These are phyloP conservation scores for Idaea dimidiata DNA, from an alignment of 2,888 invertebrate genomes.

Conservation along the genomic window DNA sequence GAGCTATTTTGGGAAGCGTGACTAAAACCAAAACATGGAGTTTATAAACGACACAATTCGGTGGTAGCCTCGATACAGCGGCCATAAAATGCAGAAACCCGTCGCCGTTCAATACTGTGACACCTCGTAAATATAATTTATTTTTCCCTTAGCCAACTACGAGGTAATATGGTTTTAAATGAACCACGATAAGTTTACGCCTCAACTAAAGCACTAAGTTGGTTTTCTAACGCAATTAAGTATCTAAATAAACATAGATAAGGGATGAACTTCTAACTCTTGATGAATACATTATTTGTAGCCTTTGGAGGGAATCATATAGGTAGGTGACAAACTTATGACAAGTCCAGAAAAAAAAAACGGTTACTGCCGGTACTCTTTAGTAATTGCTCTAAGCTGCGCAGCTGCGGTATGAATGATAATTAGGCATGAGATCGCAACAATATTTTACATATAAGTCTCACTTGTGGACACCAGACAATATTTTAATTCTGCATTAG, in stretches of 20 bases:
- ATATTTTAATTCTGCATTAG: too few relatives aligned
- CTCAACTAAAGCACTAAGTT: background rate
- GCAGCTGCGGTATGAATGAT: too few relatives aligned
- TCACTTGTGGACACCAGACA: too few relatives aligned
- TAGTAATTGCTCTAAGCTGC: too few relatives aligned
- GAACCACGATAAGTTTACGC: background rate
- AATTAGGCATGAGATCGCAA: too few relatives aligned
- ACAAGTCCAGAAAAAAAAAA: too few relatives aligned
- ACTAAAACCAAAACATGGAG: slow-evolving; percentile 65
- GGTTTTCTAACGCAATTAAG: background rate
- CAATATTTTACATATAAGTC: too few relatives aligned
- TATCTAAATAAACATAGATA: background rate
- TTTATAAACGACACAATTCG: slow-evolving; percentile 56
- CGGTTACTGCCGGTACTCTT: too few relatives aligned
- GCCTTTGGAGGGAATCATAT: too few relatives aligned
- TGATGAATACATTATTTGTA: too few relatives aligned
- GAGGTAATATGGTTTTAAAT: slow-evolving; percentile 10
- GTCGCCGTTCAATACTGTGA: slow-evolving; percentile 47
- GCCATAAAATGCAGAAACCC: slow-evolving; percentile 48
- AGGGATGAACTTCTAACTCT: background rate
- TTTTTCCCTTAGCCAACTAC: slow-evolving; percentile 27
- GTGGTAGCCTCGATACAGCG: slow-evolving; percentile 52
- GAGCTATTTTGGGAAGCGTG: slow-evolving; percentile 50
- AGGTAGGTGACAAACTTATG: too few relatives aligned
- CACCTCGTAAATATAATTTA: slow-evolving; percentile 52